Evolutionary conservation across 2,797 vertebrate genomes (phyloP).

Genomic region (Carapus acus): DNA sequence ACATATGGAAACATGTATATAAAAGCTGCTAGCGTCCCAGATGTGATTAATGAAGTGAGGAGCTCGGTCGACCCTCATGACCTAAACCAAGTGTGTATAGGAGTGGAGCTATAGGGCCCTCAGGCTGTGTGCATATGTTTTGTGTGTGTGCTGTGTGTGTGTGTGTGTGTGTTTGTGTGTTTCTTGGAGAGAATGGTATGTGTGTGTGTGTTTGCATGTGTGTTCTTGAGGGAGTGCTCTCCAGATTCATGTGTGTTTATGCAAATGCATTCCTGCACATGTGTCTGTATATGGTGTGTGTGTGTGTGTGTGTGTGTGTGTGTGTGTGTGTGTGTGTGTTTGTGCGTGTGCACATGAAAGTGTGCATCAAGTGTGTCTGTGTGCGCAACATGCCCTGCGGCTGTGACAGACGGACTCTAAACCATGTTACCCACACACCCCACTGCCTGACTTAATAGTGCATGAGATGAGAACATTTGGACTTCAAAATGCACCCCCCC

Average conservation of each 20-base stretch:
- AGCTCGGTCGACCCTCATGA: constrained; percentile 50
- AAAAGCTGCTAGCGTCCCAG: constrained; percentile 43
- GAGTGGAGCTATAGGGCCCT: constrained; percentile 42
- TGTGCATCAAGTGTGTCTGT: constrained; percentile 27
- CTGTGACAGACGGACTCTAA: constrained; percentile 69
- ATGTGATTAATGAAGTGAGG: constrained; percentile 64
- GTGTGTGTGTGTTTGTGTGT: constrained; percentile 1
- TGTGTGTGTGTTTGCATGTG: constrained; percentile 16
- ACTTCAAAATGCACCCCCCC: constrained; percentile 58
- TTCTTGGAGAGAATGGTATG: background rate
- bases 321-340: constrained; percentile 12
- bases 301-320: constrained; percentile 34
- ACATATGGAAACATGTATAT: constrained; percentile 46
- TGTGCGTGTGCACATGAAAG: constrained; percentile 22
- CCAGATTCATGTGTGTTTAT: constrained; percentile 1
- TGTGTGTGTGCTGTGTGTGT: background rate
- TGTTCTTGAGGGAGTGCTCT: constrained; percentile 35
- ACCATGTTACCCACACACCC: constrained; percentile 66
- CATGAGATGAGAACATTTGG: constrained; percentile 78
- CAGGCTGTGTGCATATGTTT: constrained; percentile 43
- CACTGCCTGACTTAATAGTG: constrained; percentile 74
- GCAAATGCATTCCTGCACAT: constrained; percentile 10
- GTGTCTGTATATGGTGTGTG: background rate
- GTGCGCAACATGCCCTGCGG: constrained; percentile 54
- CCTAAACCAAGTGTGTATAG: constrained; percentile 48